Conservation (phyloP, 2,888 invertebrate species). For the Philopedon plagiatum region DNA sequence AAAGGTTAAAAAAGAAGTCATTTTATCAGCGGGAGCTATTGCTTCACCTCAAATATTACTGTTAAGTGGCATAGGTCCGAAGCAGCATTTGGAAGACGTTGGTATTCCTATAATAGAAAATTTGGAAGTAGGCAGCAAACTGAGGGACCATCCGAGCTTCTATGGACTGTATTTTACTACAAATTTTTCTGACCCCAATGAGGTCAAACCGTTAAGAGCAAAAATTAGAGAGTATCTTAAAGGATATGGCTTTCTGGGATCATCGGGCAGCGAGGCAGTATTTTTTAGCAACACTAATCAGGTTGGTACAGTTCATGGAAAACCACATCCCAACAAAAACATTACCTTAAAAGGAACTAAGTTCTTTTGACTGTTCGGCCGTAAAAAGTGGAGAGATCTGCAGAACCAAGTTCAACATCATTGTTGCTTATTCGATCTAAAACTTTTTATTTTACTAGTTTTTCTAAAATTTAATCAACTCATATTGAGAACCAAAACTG, state of each 20-base stretch:
- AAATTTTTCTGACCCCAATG: constrained; percentile 70
- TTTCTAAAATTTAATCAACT: too few relatives aligned
- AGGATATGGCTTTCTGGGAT: constrained; percentile 46
- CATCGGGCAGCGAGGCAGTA: constrained; percentile 34
- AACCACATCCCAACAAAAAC: too few relatives aligned
- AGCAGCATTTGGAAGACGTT: constrained; percentile 72
- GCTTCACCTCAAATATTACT: constrained; percentile 87
- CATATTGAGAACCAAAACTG: too few relatives aligned
- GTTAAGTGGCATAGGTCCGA: constrained; percentile 85
- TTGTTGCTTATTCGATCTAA: too few relatives aligned
- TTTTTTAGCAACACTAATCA: constrained; percentile 19
- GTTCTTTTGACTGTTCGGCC: too few relatives aligned
- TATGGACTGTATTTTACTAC: constrained; percentile 79
- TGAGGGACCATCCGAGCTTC: constrained; percentile 83
- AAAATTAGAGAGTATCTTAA: constrained; percentile 70
- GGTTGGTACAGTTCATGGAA: too few relatives aligned
- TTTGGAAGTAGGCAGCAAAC: constrained; percentile 81
- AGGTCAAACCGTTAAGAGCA: constrained; percentile 56
- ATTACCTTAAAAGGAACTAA: too few relatives aligned
- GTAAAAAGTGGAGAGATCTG: too few relatives aligned
- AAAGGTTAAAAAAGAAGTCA: constrained; percentile 79
- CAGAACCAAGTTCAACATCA: too few relatives aligned
- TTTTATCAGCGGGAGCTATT: constrained; percentile 83
- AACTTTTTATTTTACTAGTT: too few relatives aligned
- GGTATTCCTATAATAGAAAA: constrained; percentile 76